Percentiles rank a stretch among this genome's conserved stretches.
Evolutionary conservation across 2,888 invertebrate species (phyloP).

Genomic region (Trissonchulus latispiculum): DNA sequence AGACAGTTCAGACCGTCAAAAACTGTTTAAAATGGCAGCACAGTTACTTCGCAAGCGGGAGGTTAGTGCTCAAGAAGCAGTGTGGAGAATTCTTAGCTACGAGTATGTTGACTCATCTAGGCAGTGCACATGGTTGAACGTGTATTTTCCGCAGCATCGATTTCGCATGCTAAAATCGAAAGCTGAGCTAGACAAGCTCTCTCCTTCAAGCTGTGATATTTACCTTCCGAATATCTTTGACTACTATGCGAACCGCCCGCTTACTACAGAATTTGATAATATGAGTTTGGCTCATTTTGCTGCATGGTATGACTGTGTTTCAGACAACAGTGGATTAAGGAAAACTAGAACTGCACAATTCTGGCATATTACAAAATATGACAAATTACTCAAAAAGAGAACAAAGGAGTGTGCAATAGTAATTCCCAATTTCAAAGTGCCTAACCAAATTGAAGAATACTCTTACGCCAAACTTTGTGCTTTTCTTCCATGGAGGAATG

Average conservation of each 20-base stretch:
- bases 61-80: slow-evolving; percentile 11
- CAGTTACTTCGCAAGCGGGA: neutral
- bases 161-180: neutral
- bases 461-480: neutral
- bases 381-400: neutral
- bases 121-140: neutral
- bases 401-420: neutral
- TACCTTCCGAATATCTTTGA: neutral
- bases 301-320: neutral
- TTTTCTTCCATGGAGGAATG: neutral
- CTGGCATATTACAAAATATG: neutral
- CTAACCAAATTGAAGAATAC: neutral
- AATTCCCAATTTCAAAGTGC: neutral
- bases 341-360: neutral
- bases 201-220: neutral
- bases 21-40: neutral
- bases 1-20: neutral
- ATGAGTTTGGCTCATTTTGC: slow-evolving; percentile 4
- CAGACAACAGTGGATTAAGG: neutral
- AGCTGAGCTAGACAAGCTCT: neutral
- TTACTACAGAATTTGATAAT: neutral
- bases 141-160: neutral
- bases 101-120: neutral
- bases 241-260: neutral
- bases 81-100: neutral